These are phyloP conservation scores for Zophobas atratus DNA, from an alignment of 1,140 invertebrate genomes.

Conservation along the genomic window DNA sequence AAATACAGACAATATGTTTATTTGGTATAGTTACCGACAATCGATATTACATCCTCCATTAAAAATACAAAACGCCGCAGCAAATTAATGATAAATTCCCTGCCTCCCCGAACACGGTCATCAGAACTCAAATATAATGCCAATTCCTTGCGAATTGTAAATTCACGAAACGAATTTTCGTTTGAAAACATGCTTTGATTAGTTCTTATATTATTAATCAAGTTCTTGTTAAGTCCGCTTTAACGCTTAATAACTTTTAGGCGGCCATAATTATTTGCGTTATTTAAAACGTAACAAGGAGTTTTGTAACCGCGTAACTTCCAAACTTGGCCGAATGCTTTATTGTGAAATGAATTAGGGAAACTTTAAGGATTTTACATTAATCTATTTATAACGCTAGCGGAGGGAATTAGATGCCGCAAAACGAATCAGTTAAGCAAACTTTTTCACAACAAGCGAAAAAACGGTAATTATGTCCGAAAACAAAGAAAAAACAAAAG, in stretches of 20 bases:
- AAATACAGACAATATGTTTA: neutral
- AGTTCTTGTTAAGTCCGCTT: neutral
- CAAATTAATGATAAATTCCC: too few relatives aligned
- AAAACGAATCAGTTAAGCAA: neutral
- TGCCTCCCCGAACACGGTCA: too few relatives aligned
- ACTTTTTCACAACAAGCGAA: neutral
- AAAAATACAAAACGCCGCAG: too few relatives aligned
- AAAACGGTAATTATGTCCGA: too few relatives aligned
- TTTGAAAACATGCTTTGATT: neutral
- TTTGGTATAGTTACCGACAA: too few relatives aligned
- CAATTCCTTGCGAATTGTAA: neutral
- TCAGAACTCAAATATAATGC: too few relatives aligned
- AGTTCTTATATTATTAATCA: neutral
- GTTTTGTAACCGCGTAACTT: neutral
- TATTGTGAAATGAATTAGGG: neutral
- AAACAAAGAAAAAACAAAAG: too few relatives aligned
- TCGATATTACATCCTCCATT: too few relatives aligned
- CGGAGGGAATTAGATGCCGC: neutral
- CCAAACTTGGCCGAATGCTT: neutral
- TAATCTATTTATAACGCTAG: neutral
- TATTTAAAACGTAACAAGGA: neutral
- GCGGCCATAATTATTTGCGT: neutral
- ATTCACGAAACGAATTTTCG: neutral
- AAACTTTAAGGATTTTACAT: neutral
- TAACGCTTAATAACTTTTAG: neutral